Evolutionary conservation across 2,888 invertebrate genomes (phyloP).

Genomic region (Drosophila leonis): DNA sequence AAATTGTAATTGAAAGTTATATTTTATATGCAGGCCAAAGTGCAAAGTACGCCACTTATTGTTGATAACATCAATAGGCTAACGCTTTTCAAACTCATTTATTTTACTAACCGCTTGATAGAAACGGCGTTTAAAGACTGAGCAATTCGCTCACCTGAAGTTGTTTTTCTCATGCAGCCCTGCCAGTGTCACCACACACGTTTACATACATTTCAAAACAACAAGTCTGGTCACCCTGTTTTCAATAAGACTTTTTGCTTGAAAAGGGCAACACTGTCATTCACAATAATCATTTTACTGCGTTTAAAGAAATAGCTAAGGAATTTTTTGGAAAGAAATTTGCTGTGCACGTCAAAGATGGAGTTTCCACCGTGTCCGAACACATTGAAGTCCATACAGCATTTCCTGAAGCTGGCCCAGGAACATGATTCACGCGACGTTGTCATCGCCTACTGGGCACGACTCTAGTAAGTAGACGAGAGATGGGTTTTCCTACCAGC

Average conservation of each 20-base stretch:
- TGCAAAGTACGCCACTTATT: constrained; percentile 69
- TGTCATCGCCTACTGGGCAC: constrained; percentile 96
- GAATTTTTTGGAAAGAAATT: constrained; percentile 6
- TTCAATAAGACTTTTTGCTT: neutral
- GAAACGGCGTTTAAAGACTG: constrained; percentile 42
- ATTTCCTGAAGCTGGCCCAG: constrained; percentile 95
- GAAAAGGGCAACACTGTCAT: constrained; percentile 23
- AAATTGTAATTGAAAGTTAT: constrained; percentile 11
- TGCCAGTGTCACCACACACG: constrained; percentile 32
- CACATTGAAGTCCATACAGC: constrained; percentile 93
- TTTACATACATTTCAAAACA: neutral
- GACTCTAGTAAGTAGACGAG: constrained; percentile 88
- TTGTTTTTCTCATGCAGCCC: constrained; percentile 31
- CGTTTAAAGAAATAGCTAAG: constrained; percentile 9
- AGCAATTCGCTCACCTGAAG: constrained; percentile 41
- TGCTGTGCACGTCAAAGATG: constrained; percentile 51
- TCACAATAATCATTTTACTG: constrained; percentile 41
- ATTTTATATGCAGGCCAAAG: constrained; percentile 59
- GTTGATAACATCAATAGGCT: constrained; percentile 47
- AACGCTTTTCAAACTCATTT: neutral
- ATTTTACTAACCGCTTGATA: constrained; percentile 31
- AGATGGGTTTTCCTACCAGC: neutral
- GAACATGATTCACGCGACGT: constrained; percentile 96
- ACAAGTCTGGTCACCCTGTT: constrained; percentile 24
- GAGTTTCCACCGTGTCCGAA: constrained; percentile 90